phyloP scores from a whole-genome alignment of 1,140 invertebrate species.

The Hermetia illucens region DNA sequence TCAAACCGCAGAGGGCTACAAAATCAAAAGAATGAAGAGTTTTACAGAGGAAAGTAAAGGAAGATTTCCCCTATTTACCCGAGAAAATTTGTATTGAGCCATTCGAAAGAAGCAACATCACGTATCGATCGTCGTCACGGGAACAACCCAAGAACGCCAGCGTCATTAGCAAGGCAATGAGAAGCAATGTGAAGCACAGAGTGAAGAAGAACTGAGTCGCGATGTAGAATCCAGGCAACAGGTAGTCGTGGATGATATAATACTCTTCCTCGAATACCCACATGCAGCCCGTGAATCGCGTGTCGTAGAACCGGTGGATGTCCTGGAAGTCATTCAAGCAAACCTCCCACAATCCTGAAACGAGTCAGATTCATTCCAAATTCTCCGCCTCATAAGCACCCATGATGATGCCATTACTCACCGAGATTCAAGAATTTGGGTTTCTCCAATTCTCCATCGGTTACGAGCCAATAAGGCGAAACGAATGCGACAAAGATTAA shows the following conservation, averaged over 20 bases:
- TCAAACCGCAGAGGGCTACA: conserved; percentile 55
- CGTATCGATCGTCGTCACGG: conserved; percentile 60
- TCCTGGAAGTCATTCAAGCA: conserved; percentile 78
- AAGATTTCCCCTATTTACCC: conserved; percentile 18
- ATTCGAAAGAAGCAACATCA: conserved; percentile 53
- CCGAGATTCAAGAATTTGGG: conserved; percentile 71
- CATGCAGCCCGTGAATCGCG: conserved; percentile 66
- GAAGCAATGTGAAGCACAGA: conserved; percentile 59
- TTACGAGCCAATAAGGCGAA: conserved; percentile 85
- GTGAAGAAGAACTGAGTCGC: conserved; percentile 88
- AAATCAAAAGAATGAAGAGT: conserved; percentile 9
- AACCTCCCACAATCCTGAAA: conserved; percentile 82
- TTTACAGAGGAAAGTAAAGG: neutral
- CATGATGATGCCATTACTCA: conserved; percentile 29
- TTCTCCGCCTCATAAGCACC: no score
- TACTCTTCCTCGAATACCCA: conserved; percentile 91
- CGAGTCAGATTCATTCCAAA: conserved; percentile 4
- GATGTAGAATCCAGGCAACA: conserved; percentile 80
- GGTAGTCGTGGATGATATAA: conserved; percentile 71
- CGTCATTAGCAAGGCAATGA: conserved; percentile 57
- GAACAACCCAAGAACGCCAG: conserved; percentile 61
- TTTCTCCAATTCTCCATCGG: conserved; percentile 62
- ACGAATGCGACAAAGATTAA: conserved; percentile 77
- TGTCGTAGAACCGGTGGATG: conserved; percentile 65
- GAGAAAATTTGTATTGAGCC: conserved; percentile 54